Evolutionary conservation across 2,888 invertebrate species (phyloP).

Genomic region (Aphodius sticticus): DNA sequence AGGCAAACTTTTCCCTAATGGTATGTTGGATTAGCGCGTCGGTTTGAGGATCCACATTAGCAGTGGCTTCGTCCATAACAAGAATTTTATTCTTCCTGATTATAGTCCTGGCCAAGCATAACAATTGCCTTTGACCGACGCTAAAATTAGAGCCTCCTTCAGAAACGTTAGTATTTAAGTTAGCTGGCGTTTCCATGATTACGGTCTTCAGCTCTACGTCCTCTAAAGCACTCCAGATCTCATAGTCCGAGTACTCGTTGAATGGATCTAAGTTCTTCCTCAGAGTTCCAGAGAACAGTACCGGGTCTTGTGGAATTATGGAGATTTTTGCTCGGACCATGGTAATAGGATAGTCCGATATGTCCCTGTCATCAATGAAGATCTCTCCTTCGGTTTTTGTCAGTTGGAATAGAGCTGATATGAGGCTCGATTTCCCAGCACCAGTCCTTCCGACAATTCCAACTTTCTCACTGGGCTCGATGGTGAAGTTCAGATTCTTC

Average conservation of each 20-base stretch:
- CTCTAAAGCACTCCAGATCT: slow-evolving; percentile 38
- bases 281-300: slow-evolving; percentile 86
- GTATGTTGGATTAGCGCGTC: slow-evolving; percentile 65
- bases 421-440: slow-evolving; percentile 82
- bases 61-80: slow-evolving; percentile 65
- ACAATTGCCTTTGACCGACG: slow-evolving; percentile 64
- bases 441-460: slow-evolving; percentile 87
- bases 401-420: slow-evolving; percentile 82
- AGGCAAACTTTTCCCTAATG: slow-evolving; percentile 74
- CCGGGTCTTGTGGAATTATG: slow-evolving; percentile 89
- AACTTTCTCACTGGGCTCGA: slow-evolving; percentile 75
- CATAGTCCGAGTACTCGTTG: slow-evolving; percentile 67
- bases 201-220: slow-evolving; percentile 42
- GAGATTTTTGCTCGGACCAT: slow-evolving; percentile 79
- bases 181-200: slow-evolving; percentile 29
- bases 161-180: slow-evolving; percentile 38
- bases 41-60: slow-evolving; percentile 62
- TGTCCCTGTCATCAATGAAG: slow-evolving; percentile 80
- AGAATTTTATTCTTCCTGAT: slow-evolving; percentile 61
- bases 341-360: slow-evolving; percentile 74
- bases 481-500: slow-evolving; percentile 71
- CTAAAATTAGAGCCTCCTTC: slow-evolving; percentile 62
- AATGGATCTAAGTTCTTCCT: slow-evolving; percentile 92
- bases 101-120: slow-evolving; percentile 64
- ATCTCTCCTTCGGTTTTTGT: slow-evolving; percentile 81